phyloP scores from a whole-genome alignment of 2,797 vertebrate genomes.

The Epinephelus coioides region DNA sequence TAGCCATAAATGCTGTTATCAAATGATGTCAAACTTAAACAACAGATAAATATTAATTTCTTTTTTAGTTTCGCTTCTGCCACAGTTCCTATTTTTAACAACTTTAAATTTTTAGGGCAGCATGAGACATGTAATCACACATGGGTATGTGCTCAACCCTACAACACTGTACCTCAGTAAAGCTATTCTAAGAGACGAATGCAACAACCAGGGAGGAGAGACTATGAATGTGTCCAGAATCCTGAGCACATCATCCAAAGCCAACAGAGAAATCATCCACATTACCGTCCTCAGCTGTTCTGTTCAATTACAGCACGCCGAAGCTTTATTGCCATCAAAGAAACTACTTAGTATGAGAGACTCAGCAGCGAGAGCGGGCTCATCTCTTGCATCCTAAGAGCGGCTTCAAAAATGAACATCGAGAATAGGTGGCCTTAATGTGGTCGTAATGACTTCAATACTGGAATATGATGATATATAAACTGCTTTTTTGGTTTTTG shows the following conservation, averaged over 20 bases:
- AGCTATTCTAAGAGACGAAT: conserved; percentile 13
- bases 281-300: conserved; percentile 55
- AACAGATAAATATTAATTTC: not conserved
- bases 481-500: not conserved
- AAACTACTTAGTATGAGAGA: conserved; percentile 51
- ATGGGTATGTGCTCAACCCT: not conserved
- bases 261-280: conserved; percentile 59
- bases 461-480: not conserved
- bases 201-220: not conserved
- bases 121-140: not conserved
- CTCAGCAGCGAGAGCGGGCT: conserved; percentile 29
- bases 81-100: conserved; percentile 12
- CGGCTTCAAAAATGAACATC: conserved; percentile 16
- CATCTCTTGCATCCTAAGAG: conserved; percentile 53
- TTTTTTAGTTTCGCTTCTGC: conserved; percentile 29
- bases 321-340: conserved; percentile 56
- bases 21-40: not conserved
- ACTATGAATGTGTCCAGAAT: conserved; percentile 57
- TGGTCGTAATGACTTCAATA: not conserved
- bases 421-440: conserved; percentile 21
- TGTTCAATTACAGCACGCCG: conserved; percentile 58
- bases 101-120: not conserved
- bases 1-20: not conserved
- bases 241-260: conserved; percentile 43
- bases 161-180: not conserved